Conservation (phyloP, 1,140 invertebrate species). For the Zeugodacus cucurbitae region DNA sequence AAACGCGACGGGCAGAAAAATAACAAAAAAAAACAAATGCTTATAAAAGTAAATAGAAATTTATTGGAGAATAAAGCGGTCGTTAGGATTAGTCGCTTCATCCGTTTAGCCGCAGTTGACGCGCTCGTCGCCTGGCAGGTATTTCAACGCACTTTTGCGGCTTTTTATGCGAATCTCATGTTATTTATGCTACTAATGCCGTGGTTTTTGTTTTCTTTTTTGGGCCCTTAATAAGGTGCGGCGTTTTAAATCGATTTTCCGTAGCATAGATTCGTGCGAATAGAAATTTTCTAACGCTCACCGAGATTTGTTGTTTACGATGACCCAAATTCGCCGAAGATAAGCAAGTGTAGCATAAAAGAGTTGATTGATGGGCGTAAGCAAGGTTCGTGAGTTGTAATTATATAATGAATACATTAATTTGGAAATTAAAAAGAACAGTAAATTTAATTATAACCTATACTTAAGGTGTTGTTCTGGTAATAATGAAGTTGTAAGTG, state of each 20-base stretch:
- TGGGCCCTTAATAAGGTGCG: conserved; percentile 31
- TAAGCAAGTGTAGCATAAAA: neutral
- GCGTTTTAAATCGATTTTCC: conserved; percentile 5
- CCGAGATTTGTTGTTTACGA: neutral
- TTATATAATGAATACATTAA: neutral
- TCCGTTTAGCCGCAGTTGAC: neutral
- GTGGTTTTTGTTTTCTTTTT: neutral
- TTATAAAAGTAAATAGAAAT: neutral
- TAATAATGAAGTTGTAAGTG: neutral
- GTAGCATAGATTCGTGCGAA: neutral
- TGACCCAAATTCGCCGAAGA: neutral
- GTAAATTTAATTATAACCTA: neutral
- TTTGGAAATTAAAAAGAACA: neutral
- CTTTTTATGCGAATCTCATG: neutral
- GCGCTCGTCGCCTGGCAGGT: neutral
- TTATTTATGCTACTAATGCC: neutral
- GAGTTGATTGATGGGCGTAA: neutral
- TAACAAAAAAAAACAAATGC: neutral
- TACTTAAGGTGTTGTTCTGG: too few relatives aligned
- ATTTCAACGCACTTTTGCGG: neutral
- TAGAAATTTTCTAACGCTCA: neutral
- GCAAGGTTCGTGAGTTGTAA: neutral
- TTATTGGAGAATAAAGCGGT: neutral
- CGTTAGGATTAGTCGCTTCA: neutral
- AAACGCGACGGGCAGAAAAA: neutral